phyloP scores from a whole-genome alignment of 2,113 vertebrate species.

The Girardinichthys multiradiatus region DNA sequence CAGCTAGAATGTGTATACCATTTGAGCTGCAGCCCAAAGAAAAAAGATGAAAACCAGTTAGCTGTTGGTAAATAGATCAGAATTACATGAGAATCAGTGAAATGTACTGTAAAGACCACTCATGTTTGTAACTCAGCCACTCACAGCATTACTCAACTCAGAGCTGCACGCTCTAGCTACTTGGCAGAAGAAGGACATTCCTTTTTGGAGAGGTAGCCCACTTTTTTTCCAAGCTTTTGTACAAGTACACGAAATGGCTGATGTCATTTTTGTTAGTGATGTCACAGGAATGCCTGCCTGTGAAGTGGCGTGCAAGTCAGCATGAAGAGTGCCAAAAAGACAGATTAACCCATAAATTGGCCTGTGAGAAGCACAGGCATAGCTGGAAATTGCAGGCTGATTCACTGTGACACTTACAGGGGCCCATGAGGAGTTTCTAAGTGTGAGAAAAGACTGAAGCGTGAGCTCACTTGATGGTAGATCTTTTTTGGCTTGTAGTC shows the following conservation, averaged over 20 bases:
- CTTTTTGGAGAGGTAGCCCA: slow-evolving; percentile 28
- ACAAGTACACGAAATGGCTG: slow-evolving; percentile 15
- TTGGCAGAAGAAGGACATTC: slow-evolving; percentile 58
- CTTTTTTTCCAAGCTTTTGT: slow-evolving; percentile 19
- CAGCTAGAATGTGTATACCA: background rate
- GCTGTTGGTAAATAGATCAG: slow-evolving; percentile 51
- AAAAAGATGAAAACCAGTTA: slow-evolving; percentile 43
- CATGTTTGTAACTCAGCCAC: slow-evolving; percentile 9
- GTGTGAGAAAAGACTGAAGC: slow-evolving; percentile 10
- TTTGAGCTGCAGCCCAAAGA: slow-evolving; percentile 1
- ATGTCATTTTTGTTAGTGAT: slow-evolving; percentile 40
- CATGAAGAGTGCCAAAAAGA: slow-evolving; percentile 6
- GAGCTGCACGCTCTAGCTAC: slow-evolving; percentile 27
- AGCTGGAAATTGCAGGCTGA: slow-evolving; percentile 14
- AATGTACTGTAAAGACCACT: slow-evolving; percentile 23
- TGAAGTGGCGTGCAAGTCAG: slow-evolving; percentile 21
- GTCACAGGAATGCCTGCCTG: slow-evolving; percentile 33
- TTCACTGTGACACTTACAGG: slow-evolving; percentile 7
- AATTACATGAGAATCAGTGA: slow-evolving; percentile 14
- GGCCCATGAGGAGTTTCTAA: slow-evolving; percentile 7
- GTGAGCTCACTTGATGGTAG: slow-evolving; percentile 13
- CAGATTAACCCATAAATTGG: background rate
- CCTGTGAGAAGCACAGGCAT: no score
- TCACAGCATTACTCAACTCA: slow-evolving; percentile 7
- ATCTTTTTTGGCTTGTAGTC: slow-evolving; percentile 16